Base-by-base conservation (phyloP, 2,113 vertebrate species). In the Mesoclemmys tuberculata region DNA sequence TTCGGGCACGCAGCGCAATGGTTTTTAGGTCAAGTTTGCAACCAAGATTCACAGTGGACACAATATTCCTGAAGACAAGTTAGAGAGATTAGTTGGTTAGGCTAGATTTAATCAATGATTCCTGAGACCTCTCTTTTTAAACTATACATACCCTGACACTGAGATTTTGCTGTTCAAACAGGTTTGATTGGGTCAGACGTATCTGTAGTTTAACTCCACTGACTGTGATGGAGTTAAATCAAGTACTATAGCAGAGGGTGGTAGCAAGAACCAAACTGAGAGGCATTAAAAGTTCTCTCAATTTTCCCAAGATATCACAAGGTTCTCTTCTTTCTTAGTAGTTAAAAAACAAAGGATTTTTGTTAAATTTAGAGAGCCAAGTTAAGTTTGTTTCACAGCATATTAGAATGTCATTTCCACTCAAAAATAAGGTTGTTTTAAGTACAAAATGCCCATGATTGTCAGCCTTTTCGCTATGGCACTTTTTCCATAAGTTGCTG, bases 1-100 rank as follows among this genome's bases (percentile, higher is more conserved):
- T 99, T 98, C 99, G 99, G 91, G 99, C 99, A 98, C 99, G 99
- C 96, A 99, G 98, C 38, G 99, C 99, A 96, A 99, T 99, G 10
- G 99, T 99, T 98, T 99, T 99, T 93, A 99, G 97, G 93, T 99
- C 99, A 97, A 99, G 98, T 98, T 99, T 99, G 97, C 99, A 99
- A 89, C 99, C 99, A 97, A 99, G 98, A 96, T 99, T 99, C 87
- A 99, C 99, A 21, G 99, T 99, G 35, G 99, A 99, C 51, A 99
- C 99, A 88, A 99, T 99, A 98, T 99, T 99, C 98, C 99, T 99
- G 94, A 85, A 97, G 94, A 90, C 27, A 93, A 95, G 94, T 80
- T 44, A 90, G 74, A 97, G 68, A 97, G 84, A 96, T 85, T 10
- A 6, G 29, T 77, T 44, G 41, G 22, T 27, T 27, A 77, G 22